Conservation (phyloP, 2,888 invertebrate species). For the Rapana venosa region DNA sequence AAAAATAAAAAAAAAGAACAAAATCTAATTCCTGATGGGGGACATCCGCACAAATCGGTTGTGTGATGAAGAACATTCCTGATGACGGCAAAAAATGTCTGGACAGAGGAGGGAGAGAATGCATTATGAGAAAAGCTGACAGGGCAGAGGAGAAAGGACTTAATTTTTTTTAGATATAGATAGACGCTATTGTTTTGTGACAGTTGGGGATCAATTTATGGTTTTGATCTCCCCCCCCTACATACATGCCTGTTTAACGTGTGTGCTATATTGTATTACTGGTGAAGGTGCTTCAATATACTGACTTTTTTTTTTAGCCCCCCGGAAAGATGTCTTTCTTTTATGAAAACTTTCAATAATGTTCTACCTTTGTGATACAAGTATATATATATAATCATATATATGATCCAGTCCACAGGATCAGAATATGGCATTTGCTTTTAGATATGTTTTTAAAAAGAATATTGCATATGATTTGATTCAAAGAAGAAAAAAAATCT, state of each 20-base stretch:
- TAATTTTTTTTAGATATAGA: too few species aligned
- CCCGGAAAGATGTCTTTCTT: not conserved
- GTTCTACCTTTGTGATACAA: not conserved
- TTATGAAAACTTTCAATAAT: not conserved
- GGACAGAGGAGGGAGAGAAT: too few species aligned
- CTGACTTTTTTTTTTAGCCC: not conserved
- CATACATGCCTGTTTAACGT: not conserved
- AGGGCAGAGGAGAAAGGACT: too few species aligned
- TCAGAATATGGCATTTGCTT: not conserved
- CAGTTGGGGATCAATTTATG: too few species aligned
- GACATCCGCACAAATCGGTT: too few species aligned
- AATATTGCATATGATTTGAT: not conserved
- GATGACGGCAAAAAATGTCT: too few species aligned
- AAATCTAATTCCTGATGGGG: too few species aligned
- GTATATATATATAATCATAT: not conserved
- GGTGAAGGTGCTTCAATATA: not conserved
- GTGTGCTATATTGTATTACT: not conserved
- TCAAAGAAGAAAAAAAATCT: not conserved
- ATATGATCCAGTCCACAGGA: not conserved
- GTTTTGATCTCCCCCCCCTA: too few species aligned
- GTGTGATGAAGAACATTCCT: too few species aligned
- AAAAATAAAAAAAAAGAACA: too few species aligned
- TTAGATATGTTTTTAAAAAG: not conserved
- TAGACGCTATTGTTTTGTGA: too few species aligned
- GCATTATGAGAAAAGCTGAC: too few species aligned